Evolutionary conservation across 2,113 vertebrate species (phyloP), one percentile per base, ranked within the genome.

Genomic region (Cinclus cinclus): DNA sequence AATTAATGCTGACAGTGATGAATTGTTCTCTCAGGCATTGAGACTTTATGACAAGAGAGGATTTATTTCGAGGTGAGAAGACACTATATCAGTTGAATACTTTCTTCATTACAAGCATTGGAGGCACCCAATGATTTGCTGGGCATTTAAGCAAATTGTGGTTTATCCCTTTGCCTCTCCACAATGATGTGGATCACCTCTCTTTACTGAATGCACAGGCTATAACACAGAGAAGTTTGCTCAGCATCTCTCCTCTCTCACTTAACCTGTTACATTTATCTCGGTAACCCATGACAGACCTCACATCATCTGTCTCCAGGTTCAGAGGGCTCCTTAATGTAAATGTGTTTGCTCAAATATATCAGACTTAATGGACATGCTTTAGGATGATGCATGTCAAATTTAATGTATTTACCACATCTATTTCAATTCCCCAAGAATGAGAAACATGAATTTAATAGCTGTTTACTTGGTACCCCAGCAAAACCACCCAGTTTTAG

Each of bases 1-100:
- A 98, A 98, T 96, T 92, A 95, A 96, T 92, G 93, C 63, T 94
- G 97, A 97, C 92, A 95, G 60, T 87, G 93, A 83, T 89, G 94
- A 96, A 92, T 93, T 96, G 82, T 91, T 96, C 97, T 97, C 78
- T 96, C 62, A 90, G 87, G 50, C 58, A 73, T 21, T 70, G 77
- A 91, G 75, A 33, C 86, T 95, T 95, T 78, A 16, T 49, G 94
- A 85, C 86, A 83, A 90, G 62, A 59, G 23, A 94, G 33, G 71
- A 88, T 92, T 95, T 95, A 67, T 94, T 96, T 42, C 71, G 58
- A 27, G 50, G 75, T 59, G 67, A 71, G 80, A 65, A 95, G 90
- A 81, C 50, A 87, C 69, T 60, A 18, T 78, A 81, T 67, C 92
- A 60, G 50, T 39, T 63, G 47, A 89, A 91, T 73, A 80, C n/a